Base-by-base conservation (phyloP, 2,113 vertebrate species). In the Aphyosemion australe region DNA sequence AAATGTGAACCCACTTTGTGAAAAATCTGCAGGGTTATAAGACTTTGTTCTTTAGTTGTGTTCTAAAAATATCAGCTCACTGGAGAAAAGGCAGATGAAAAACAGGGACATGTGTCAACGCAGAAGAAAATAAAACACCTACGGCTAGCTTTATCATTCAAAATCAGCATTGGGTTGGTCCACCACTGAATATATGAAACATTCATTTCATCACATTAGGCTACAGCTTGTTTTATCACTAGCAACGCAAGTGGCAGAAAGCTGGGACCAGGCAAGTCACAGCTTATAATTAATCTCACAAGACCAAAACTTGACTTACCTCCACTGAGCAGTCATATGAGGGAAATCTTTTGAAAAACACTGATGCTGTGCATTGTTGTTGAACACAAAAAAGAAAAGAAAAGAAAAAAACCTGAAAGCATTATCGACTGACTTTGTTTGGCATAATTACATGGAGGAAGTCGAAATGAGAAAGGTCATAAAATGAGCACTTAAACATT, bases 391-490 rank as follows among this genome's bases (percentile, higher is more conserved):
- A n/a, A 58, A 52, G 53, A 46, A 72, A 3, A 32, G 7, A 32
- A 32, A 32, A 32, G 7, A 3, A 3, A 32, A 32, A 3, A 68
- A 64, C 26, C 58, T 65, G 19, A 43, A 67, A 31, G 34, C 13
- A 41, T 48, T 37, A 37, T 39, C 48, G 56, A 43, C 18, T 0
- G 4, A 66, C 18, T 55, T 50, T 58, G 39, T 50, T 8, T 50
- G 51, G n/a, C 37, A 73, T 21, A 64, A 66, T 19, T 66, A 26
- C 45, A 64, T 21, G 31, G 55, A 68, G 42, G 41, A 73, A 52
- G 37, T 71, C 42, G 61, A 57, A 74, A 63, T 48, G 60, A 69
- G 4, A 74, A 75, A 70, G 60, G 56, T 77, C 57, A 65, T 11
- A 59, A 66, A 66, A 31, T 43, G 31, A 32, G 32, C 32, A 32